These are phyloP conservation scores for Callithrix jacchus DNA, from an alignment of 2,113 vertebrate genomes.

Conservation along the genomic window DNA sequence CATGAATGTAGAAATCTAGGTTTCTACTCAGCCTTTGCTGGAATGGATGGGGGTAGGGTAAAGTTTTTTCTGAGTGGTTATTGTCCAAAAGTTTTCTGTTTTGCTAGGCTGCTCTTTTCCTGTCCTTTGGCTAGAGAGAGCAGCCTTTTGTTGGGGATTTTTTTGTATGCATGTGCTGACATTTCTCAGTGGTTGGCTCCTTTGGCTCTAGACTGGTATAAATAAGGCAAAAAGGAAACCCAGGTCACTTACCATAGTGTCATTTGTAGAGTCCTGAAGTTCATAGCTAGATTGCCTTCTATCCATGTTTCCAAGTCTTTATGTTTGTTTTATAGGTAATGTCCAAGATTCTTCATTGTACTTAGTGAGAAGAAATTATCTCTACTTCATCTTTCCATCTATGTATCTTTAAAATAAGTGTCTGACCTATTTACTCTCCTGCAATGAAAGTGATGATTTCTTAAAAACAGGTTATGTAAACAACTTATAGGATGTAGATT, in stretches of 20 bases:
- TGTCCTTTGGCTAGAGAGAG: background rate
- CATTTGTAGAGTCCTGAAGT: background rate
- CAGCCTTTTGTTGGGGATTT: background rate
- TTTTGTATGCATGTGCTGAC: background rate
- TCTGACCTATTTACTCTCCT: background rate
- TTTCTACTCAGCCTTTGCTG: background rate
- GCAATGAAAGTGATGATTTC: background rate
- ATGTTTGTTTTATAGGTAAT: background rate
- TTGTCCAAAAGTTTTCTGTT: background rate
- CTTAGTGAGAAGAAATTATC: background rate
- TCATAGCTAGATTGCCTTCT: background rate
- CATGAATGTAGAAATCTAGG: background rate
- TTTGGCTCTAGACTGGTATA: background rate
- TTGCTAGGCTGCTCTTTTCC: background rate
- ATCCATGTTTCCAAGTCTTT: background rate
- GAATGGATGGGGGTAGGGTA: background rate
- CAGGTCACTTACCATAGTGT: background rate
- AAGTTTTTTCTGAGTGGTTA: background rate
- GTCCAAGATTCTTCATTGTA: background rate
- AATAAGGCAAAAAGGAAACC: background rate
- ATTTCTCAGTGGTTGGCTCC: background rate
- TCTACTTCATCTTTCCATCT: background rate
- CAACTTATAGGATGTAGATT: background rate
- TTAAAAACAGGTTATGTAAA: background rate
- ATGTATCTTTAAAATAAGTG: background rate